Evolutionary conservation across 2,113 vertebrate species (phyloP).

Genomic region (Psittacara wagleri): DNA sequence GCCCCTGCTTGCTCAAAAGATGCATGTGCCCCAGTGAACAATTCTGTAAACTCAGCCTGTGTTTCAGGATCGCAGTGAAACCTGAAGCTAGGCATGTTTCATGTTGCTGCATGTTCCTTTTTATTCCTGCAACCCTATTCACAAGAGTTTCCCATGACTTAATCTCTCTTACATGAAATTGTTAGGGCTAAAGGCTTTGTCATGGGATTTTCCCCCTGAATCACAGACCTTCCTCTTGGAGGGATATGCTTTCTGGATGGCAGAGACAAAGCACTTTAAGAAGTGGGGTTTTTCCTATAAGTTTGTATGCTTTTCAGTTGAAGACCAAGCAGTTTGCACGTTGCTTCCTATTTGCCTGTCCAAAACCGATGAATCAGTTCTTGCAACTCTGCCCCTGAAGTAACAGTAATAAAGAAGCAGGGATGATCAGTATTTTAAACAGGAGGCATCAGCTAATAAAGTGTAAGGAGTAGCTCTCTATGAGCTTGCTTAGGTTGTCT

Average conservation of each 20-base stretch:
- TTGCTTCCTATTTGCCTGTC: background rate
- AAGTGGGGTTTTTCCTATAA: background rate
- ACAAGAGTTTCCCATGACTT: constrained; percentile 53
- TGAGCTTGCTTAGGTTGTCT: background rate
- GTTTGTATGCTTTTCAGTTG: background rate
- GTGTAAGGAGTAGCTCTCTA: background rate
- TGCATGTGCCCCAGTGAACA: fast-evolving
- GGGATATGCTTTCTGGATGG: background rate
- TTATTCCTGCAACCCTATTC: constrained; percentile 2
- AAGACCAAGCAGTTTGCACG: background rate
- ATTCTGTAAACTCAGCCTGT: fast-evolving
- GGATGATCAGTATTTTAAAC: background rate
- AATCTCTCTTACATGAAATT: constrained; percentile 34
- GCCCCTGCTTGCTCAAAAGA: background rate
- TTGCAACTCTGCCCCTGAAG: background rate
- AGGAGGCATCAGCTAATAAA: background rate
- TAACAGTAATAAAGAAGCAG: background rate
- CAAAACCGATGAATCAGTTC: background rate
- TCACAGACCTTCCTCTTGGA: constrained; percentile 38
- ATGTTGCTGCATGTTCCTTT: constrained; percentile 60
- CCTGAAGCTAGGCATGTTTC: background rate
- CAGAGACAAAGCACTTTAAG: background rate
- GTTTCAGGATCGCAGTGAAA: background rate
- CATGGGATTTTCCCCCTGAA: constrained; percentile 59
- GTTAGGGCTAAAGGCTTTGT: constrained; percentile 44